phyloP scores from a whole-genome alignment of 1,140 invertebrate genomes.

The Ladona fulva region DNA sequence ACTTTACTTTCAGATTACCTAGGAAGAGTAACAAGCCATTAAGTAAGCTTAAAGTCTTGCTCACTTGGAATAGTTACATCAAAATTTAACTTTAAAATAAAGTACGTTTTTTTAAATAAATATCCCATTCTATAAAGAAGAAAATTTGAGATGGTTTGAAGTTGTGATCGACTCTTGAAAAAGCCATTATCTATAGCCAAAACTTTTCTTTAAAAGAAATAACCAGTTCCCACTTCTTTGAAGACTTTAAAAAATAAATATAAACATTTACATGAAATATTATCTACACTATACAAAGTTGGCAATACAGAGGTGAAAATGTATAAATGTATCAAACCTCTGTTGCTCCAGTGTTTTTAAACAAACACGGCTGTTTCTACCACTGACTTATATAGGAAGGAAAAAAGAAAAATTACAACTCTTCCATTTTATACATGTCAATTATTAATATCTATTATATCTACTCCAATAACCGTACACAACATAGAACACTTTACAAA shows the following conservation, averaged over 20 bases:
- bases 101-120: not conserved
- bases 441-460: not conserved
- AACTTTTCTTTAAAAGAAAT: not conserved
- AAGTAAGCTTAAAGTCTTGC: not conserved
- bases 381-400: too few species aligned
- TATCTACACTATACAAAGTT: conserved; percentile 5
- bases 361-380: not conserved
- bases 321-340: not conserved
- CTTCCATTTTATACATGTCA: not conserved
- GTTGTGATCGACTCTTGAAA: not conserved
- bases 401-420: not conserved
- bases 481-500: conserved; percentile 3
- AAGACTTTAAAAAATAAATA: conserved; percentile 7
- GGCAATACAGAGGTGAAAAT: not conserved
- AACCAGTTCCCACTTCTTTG: not conserved
- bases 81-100: not conserved
- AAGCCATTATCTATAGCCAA: not conserved
- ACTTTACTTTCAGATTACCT: not conserved
- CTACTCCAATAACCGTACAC: not conserved
- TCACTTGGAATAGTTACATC: not conserved
- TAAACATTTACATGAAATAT: conserved; percentile 9
- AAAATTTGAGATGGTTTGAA: not conserved
- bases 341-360: conserved; percentile 6
- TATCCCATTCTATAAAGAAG: not conserved
- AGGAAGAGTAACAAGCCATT: not conserved